Base-by-base conservation (phyloP, 2,797 vertebrate genomes). In the Sphaeramia orbicularis region DNA sequence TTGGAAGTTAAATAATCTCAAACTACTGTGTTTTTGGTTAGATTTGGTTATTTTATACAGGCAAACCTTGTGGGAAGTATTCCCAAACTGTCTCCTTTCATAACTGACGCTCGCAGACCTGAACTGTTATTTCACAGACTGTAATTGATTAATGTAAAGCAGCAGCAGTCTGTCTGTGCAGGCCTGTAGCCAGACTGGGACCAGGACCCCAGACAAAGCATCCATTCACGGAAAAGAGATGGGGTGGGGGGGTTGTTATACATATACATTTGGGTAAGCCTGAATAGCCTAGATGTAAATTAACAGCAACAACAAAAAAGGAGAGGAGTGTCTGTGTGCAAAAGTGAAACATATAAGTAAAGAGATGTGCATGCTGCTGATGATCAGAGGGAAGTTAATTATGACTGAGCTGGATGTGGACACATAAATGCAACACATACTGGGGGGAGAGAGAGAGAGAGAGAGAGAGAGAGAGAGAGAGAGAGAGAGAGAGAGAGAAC, bases 171-270 rank as follows among this genome's bases (percentile, higher is more conserved):
- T 1, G 51, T 76, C 35, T 49, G 6, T 30, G 52, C 4, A 16
- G 65, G 68, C 72, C 70, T 60, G 62, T 73, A 86, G 69, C 78
- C 81, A 80, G 80, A 76, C 78, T 69, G 64, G 71, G 64, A 81
- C 73, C 76, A 76, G 74, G 80, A 77, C 74, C 78, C 69, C 78
- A 80, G 81, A 91, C 85, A 88, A 90, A 90, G 88, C 86, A 71
- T 37, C 71, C 55, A 87, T 80, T 89, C 70, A 83, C 69, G 57
- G 54, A 52, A 41, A 50, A 49, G 30, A 53, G 30, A 53, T 24
- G 52, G 45, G 74, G 58, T 41, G 69, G 45, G 52, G 8, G 44
- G 30, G 60, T 24, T 13, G 70, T 53, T 35, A 35, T 35, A 35
- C 32, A 35, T 84, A 67, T 86, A 81, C 61, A 78, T 86, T 81